phyloP scores from a whole-genome alignment of 2,888 invertebrate genomes.

The Teleogryllus oceanicus region DNA sequence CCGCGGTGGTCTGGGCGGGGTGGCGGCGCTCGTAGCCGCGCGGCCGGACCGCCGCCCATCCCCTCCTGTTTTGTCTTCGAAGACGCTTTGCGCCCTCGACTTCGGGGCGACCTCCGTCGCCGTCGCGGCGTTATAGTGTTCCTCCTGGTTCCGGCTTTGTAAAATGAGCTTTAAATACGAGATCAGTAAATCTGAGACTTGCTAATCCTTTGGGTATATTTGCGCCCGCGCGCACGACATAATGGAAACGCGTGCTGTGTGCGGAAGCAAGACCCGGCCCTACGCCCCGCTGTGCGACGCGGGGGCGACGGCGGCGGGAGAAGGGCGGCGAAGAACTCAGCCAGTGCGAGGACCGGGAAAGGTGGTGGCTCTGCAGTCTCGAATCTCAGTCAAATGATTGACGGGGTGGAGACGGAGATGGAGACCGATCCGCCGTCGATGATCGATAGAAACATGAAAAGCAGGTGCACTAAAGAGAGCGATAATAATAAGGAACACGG shows the following conservation, averaged over 20 bases:
- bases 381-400: too few relatives aligned
- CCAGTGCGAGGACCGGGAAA: background rate
- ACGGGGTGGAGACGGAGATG: too few relatives aligned
- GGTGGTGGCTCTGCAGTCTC: too few relatives aligned
- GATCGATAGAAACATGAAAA: too few relatives aligned
- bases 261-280: conserved; percentile 10
- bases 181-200: conserved; percentile 18
- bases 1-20: too few relatives aligned
- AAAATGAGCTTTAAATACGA: conserved; percentile 18
- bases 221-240: conserved; percentile 10
- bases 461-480: too few relatives aligned
- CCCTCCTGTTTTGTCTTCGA: too few relatives aligned
- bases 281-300: background rate
- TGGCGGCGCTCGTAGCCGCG: too few relatives aligned
- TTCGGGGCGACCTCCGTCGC: background rate
- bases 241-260: conserved; percentile 3
- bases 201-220: conserved; percentile 18
- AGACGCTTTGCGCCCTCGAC: too few relatives aligned
- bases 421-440: too few relatives aligned
- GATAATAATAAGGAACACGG: too few relatives aligned
- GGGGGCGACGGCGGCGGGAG: background rate
- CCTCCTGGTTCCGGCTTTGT: background rate
- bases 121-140: background rate
- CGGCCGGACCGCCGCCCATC: too few relatives aligned
- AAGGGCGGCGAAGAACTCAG: background rate